A percentile compares a stretch with the other conserved stretches of the same genome.
Evolutionary conservation across 2,888 invertebrate genomes (phyloP).

Genomic region (Thumatha senex): DNA sequence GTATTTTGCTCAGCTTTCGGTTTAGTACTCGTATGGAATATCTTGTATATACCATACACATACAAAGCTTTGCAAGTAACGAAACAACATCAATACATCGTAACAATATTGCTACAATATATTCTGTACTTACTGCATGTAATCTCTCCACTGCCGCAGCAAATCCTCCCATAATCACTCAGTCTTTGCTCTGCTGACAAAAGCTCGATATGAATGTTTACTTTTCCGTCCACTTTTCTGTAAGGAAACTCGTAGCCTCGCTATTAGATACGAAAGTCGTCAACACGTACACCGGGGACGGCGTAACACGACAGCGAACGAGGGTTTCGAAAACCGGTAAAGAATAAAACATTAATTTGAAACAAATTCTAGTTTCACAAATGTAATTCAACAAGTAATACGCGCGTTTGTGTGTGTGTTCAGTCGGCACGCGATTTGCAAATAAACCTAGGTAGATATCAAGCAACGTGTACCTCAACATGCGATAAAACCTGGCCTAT

Average conservation of each 20-base stretch:
- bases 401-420: conserved; percentile 55
- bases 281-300: conserved; percentile 30
- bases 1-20: no score
- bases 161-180: conserved; percentile 9
- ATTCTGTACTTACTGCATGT: background rate
- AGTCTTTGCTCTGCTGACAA: conserved; percentile 16
- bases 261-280: conserved; percentile 11
- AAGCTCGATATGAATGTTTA: conserved; percentile 29
- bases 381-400: conserved; percentile 70
- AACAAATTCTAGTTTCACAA: conserved; percentile 50
- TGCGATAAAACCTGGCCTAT: conserved; percentile 69
- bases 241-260: conserved; percentile 15
- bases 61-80: no score
- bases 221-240: conserved; percentile 22
- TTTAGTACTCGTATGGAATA: no score
- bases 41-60: no score
- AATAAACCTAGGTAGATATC: conserved; percentile 79
- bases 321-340: conserved; percentile 33
- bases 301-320: conserved; percentile 26
- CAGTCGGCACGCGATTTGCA: conserved; percentile 73
- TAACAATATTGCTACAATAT: background rate
- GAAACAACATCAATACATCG: no score
- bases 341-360: conserved; percentile 40
- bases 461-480: conserved; percentile 64
- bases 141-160: conserved; percentile 3